Evolutionary conservation across 64 coral and sea anemone species (phyloP), one percentile per base, ranked within the genome.

Genomic region (Hydrozoanthus tunicans): DNA sequence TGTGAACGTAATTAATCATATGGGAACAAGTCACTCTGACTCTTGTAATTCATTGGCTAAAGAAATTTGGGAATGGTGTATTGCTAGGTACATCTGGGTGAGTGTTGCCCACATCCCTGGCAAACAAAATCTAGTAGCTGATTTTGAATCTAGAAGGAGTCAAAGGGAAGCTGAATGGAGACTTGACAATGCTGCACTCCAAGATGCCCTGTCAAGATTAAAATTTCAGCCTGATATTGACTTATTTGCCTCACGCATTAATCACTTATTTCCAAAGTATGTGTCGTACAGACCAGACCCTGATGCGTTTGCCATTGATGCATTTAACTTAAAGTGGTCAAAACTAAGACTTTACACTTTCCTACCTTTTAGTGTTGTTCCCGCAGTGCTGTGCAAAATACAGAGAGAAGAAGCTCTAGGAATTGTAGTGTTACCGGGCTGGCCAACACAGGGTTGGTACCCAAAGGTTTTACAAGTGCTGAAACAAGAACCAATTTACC

Each of bases 401-500:
- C 9, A 81, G 0, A 4, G 10, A 5, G 24, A 43, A 3, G 11
- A 64, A 10, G 51, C 24, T 9, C 7, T 14, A 6, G 59, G 58
- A 5, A 64, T 64, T 63, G 1, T 81, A 8, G 43, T 51, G 11
- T 9, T 62, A 3, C 79, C 79, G 32, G 2, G 27, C 3, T 81
- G 58, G 79, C 4, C 58, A 51, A 62, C 58, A 8, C 79, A 81
- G 8, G 23, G 26, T 24, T 81, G 58, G 79, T 81, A 77, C 15
- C 71, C 56, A 54, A 76, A 56, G 6, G 11, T 89, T 1, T 71
- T 74, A 6, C 56, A 51, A 60, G 93, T 73, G 13, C 58, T 82
- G 62, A 89, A 96, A 73, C 91, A 93, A 57, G 92, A 93, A 51
- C 23, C 53, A 52, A 58, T 53, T 10, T 93, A 91, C 85, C 79